These are phyloP conservation scores for Brachionus asplanchnoidis DNA, from an alignment of 1,140 invertebrate genomes.

Conservation along the genomic window DNA sequence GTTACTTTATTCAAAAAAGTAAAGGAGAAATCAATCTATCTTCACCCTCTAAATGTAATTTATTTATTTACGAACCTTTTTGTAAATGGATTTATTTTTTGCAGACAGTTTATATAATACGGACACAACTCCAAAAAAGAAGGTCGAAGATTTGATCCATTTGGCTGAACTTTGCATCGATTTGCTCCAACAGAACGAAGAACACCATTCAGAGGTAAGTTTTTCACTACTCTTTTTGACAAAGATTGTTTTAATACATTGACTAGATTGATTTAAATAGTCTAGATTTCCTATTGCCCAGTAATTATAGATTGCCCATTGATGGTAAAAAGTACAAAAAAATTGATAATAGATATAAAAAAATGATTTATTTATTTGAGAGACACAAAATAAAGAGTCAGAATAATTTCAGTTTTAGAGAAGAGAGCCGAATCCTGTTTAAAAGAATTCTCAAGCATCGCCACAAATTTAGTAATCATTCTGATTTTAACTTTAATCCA, in stretches of 20 bases:
- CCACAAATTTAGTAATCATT: not conserved
- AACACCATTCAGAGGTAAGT: constrained; percentile 90
- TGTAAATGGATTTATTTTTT: not conserved
- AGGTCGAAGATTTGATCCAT: constrained; percentile 92
- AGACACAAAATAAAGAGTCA: not conserved
- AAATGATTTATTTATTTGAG: not conserved
- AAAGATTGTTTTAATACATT: not conserved
- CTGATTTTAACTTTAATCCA: not conserved
- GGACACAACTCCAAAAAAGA: constrained; percentile 58
- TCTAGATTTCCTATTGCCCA: not conserved
- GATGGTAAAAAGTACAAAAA: not conserved
- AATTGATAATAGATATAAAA: not conserved
- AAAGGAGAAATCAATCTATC: constrained; percentile 13
- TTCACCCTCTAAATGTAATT: not conserved
- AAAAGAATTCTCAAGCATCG: not conserved
- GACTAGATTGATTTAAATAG: not conserved
- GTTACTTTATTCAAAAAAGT: not conserved
- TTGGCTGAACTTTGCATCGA: constrained; percentile 96
- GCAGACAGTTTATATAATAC: constrained; percentile 47
- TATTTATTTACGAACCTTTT: not conserved
- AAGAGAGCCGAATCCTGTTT: not conserved
- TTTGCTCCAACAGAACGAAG: constrained; percentile 95
- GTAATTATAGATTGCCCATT: not conserved
- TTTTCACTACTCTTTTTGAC: not conserved
- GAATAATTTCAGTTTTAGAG: not conserved